phyloP scores from a whole-genome alignment of 2,797 vertebrate genomes.

The Mycteria americana region DNA sequence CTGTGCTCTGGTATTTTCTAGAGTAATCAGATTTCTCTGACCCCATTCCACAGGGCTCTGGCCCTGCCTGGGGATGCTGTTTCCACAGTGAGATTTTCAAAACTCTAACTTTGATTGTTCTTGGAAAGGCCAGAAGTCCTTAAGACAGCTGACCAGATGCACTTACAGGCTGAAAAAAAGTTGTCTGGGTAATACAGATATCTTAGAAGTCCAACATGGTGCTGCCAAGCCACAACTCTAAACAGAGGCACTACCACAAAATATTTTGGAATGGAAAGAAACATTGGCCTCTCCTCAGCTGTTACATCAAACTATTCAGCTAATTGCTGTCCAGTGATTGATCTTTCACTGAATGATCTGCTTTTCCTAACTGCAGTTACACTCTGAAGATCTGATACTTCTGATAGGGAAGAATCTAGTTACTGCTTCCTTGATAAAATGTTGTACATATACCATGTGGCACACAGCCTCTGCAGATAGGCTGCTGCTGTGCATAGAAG shows the following conservation, averaged over 20 bases:
- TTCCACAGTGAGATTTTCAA: background rate
- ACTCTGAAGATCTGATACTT: background rate
- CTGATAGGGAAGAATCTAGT: background rate
- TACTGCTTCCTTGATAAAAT: background rate
- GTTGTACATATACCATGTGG: background rate
- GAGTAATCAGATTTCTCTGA: constrained; percentile 7
- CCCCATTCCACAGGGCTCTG: background rate
- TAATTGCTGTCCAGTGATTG: background rate
- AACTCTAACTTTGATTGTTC: background rate
- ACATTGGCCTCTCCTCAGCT: background rate
- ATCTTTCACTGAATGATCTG: background rate
- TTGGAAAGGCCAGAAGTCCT: background rate
- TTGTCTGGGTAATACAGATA: background rate
- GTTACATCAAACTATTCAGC: background rate
- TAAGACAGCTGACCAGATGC: background rate
- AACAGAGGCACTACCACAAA: background rate
- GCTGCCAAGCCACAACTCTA: background rate
- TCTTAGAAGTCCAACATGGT: background rate
- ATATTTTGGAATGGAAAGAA: background rate
- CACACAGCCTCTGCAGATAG: background rate
- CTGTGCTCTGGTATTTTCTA: background rate
- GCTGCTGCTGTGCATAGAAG: background rate
- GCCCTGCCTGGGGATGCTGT: background rate
- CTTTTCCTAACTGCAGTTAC: background rate
- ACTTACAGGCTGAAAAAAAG: background rate